Percentiles rank a stretch among this genome's conserved stretches.
Evolutionary conservation across 2,113 vertebrate genomes (phyloP).

Genomic region (Apus apus): DNA sequence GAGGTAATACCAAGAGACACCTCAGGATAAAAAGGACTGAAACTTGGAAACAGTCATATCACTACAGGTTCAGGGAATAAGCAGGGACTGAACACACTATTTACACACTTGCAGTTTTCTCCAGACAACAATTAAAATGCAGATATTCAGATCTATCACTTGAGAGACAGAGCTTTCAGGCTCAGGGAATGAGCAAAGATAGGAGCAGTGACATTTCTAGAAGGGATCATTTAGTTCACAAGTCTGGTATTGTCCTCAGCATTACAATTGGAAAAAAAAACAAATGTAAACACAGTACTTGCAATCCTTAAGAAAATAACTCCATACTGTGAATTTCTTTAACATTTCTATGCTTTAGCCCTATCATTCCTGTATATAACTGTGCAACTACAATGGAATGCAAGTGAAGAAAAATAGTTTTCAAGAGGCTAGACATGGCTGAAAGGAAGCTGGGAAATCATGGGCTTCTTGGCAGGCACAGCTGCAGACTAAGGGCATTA

Average conservation of each 20-base stretch:
- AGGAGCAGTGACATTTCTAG: not conserved
- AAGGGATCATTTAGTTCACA: not conserved
- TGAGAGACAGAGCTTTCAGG: not conserved
- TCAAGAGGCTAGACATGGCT: not conserved
- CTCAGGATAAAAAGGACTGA: not conserved
- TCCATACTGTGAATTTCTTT: not conserved
- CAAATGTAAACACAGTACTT: not conserved
- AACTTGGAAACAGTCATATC: not conserved
- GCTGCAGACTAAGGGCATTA: not conserved
- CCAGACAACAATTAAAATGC: not conserved
- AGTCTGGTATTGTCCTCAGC: not conserved
- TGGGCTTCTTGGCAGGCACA: not conserved
- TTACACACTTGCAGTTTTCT: not conserved
- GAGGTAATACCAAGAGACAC: not conserved
- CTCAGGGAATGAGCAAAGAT: not conserved
- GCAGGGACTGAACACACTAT: not conserved
- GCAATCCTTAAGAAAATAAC: not conserved
- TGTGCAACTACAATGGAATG: not conserved
- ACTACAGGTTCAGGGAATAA: not conserved
- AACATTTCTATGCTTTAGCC: not conserved
- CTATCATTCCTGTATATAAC: not conserved
- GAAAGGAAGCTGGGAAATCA: not conserved
- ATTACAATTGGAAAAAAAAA: not conserved
- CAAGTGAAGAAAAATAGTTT: not conserved
- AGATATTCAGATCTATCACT: not conserved